Base-by-base conservation (phyloP, 2,113 vertebrate species). In the Mastomys natalensis region DNA sequence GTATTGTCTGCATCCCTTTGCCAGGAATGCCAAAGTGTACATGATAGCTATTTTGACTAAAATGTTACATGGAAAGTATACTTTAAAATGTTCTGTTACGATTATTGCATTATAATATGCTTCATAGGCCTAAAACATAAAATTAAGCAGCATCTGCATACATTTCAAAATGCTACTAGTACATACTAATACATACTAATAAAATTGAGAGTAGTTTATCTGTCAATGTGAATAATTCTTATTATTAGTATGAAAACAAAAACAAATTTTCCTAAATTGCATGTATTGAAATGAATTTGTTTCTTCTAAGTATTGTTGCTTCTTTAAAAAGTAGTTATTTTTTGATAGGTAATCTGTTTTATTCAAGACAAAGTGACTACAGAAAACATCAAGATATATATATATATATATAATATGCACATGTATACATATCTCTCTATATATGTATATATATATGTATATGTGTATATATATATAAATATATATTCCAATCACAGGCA, bases 51-150 rank as follows among this genome's bases (percentile, higher is more conserved):
- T 95, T 93, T 95, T 76, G 92, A 96, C 86, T 97, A 97, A 95
- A 94, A 95, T 90, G 77, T 87, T 93, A 95, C 62, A 78, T 68
- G 93, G 87, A 26, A 64, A 34, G 64, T 66, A 66, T 12, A 66
- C 29, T 12, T 66, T 66, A 12, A 66, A 4, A 24, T 62, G 62
- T 64, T 64, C 26, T 91, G 84, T 91, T 94, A 55, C 66, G 21
- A 95, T 97, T 96, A 86, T 96, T 93, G 15, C 17, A 96, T 95
- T 92, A 95, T 94, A 97, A 91, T 73, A 84, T 3, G 82, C 60
- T 51, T 96, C n/a, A 86, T 1, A 64, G 19, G 45, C 58, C 87
- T 95, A 62, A 98, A 97, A 89, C 24, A 90, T 73, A 95, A 95
- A 26, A 86, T 60, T 90, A 96, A 95, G 82, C 31, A 97, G 64